A percentile compares a stretch with the other conserved stretches of the same genome.
phyloP scores from a whole-genome alignment of 2,888 invertebrate genomes.

The Ophion costatus region DNA sequence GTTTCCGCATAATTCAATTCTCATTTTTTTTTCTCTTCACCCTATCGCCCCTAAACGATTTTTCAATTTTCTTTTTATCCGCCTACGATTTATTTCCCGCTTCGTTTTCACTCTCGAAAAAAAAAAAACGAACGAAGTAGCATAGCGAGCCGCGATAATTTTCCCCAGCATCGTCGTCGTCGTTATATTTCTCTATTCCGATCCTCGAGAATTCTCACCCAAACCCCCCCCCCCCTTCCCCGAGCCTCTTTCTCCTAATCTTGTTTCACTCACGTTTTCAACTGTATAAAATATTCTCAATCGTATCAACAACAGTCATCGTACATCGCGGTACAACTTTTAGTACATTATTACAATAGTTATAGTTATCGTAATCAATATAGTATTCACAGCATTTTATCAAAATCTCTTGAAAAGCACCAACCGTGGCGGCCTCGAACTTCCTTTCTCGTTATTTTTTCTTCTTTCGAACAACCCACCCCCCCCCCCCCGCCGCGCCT shows the following conservation, averaged over 20 bases:
- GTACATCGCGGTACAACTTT: slow-evolving; percentile 80
- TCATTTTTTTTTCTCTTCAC: no score
- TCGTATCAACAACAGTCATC: slow-evolving; percentile 84
- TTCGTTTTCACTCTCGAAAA: slow-evolving; percentile 11
- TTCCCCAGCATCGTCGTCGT: slow-evolving; percentile 37
- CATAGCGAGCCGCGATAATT: slow-evolving; percentile 15
- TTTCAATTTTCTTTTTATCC: background rate
- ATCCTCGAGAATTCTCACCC: slow-evolving; percentile 26
- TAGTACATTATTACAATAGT: slow-evolving; percentile 83
- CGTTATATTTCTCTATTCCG: slow-evolving; percentile 5
- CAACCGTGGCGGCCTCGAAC: slow-evolving; percentile 73
- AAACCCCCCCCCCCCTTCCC: slow-evolving; percentile 63
- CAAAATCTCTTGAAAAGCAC: slow-evolving; percentile 82
- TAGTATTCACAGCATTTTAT: slow-evolving; percentile 84
- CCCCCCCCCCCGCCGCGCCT: background rate
- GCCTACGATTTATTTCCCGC: slow-evolving; percentile 14
- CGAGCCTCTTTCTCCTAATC: slow-evolving; percentile 69
- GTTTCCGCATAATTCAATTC: background rate
- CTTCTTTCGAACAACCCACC: slow-evolving; percentile 19
- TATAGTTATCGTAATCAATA: slow-evolving; percentile 82
- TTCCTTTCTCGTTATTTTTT: slow-evolving; percentile 49
- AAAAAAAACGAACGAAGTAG: slow-evolving; percentile 49
- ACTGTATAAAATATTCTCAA: slow-evolving; percentile 84
- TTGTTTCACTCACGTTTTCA: slow-evolving; percentile 74
- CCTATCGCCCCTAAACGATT: slow-evolving; percentile 27